Evolutionary conservation across 2,888 invertebrate genomes (phyloP), one percentile per base, ranked within the genome.

Genomic region (Watsonalla binaria): DNA sequence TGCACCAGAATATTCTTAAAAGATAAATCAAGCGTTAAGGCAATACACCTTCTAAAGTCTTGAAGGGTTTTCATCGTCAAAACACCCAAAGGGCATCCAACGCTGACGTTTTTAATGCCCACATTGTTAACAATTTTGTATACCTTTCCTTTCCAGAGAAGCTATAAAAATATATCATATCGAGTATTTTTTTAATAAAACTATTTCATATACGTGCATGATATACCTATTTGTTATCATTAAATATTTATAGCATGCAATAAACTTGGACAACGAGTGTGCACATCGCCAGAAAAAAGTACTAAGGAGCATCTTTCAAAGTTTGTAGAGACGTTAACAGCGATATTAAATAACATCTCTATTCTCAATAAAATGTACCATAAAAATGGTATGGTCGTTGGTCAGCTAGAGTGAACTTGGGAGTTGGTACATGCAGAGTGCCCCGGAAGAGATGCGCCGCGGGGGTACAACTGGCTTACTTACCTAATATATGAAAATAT

Each of bases 311-410:
- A 70, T 74, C 69, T 74, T 74, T 76, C 70, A 78, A 79, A 77
- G 74, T 75, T 76, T 79, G 80, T 82, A 75, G 76, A 81, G 80
- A 86, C 83, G 85, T 84, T 85, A 89, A 87, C 88, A 85, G 72
- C 79, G 80, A 82, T 84, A 85, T 87, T 89, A 86, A 89, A 86
- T 87, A 86, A 90, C 86, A 77, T 89, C 88, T 90, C 87, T 86
- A 89, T 90, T 84, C 80, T 76, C 75, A 76, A 84, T 85, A 84
- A 87, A 86, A 76, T 63, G 78, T 80, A 74, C 74, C 80, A 79
- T 86, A 85, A 84, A 83, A 81, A 73, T 64, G 56, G 68, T 66
- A 62, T 72, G 66, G 66, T 69, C 66, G 72, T 65, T 62, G 68
- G 42, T 63, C 61, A 67, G 69, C 67, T 68, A 62, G 65, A 60